A percentile compares a stretch with the other conserved stretches of the same genome.
phyloP scores from a whole-genome alignment of 2,888 invertebrate species.

The Drosophila ustulata region DNA sequence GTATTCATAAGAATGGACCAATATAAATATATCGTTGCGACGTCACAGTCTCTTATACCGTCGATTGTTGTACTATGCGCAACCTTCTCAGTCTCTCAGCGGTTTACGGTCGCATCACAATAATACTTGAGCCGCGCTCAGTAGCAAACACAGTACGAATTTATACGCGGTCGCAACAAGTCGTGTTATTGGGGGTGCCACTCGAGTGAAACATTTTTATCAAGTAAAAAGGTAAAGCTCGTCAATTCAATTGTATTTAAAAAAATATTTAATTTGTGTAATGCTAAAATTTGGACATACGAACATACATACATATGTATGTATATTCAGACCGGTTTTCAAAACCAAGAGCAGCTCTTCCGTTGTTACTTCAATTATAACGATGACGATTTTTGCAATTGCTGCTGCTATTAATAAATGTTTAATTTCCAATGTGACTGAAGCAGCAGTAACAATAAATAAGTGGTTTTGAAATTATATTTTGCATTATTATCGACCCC shows the following conservation, averaged over 20 bases:
- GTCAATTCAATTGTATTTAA: slow-evolving; percentile 22
- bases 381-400: slow-evolving; percentile 27
- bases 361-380: slow-evolving; percentile 4
- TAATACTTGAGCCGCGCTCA: slow-evolving; percentile 43
- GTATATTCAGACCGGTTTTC: slow-evolving; percentile 30
- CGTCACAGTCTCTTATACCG: not conserved
- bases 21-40: not conserved
- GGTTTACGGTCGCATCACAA: slow-evolving; percentile 1
- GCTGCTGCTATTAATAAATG: slow-evolving; percentile 20
- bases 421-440: slow-evolving; percentile 12
- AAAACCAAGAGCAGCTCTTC: slow-evolving; percentile 15
- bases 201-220: slow-evolving; percentile 6
- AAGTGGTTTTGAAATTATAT: slow-evolving; percentile 30
- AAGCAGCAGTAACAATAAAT: slow-evolving; percentile 14
- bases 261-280: slow-evolving; percentile 17
- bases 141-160: slow-evolving; percentile 31
- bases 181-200: slow-evolving; percentile 6
- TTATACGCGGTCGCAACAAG: slow-evolving; percentile 20
- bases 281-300: not conserved
- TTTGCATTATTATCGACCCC: slow-evolving; percentile 22
- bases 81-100: not conserved
- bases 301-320: not conserved
- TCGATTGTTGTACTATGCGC: not conserved
- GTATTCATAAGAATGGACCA: not conserved
- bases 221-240: slow-evolving; percentile 42